Percentiles rank a stretch among this genome's conserved stretches.
Evolutionary conservation across 2,888 invertebrate species (phyloP).

Genomic region (Caenorhabditis sp.): DNA sequence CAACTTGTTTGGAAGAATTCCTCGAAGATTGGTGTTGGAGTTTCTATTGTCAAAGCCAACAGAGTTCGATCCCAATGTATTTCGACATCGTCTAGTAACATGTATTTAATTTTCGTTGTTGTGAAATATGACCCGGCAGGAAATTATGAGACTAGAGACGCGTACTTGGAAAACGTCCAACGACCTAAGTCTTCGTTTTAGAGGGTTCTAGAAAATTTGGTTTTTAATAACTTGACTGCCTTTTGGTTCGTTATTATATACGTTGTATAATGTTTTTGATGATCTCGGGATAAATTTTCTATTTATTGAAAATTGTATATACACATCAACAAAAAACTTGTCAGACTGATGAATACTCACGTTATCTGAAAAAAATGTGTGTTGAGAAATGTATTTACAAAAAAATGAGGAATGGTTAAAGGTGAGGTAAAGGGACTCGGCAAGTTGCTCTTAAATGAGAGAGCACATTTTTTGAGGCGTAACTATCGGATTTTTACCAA

Average conservation of each 20-base stretch:
- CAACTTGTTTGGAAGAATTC: constrained; percentile 63
- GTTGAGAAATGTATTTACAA: too few relatives aligned
- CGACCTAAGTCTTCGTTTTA: constrained; percentile 15
- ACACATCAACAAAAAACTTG: too few relatives aligned
- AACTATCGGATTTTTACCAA: too few relatives aligned
- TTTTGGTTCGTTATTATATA: neutral
- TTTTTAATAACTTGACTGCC: neutral
- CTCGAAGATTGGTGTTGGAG: constrained; percentile 61
- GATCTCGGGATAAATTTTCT: neutral
- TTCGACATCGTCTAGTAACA: constrained; percentile 16
- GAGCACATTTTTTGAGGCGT: too few relatives aligned
- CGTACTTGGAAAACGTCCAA: constrained; percentile 49
- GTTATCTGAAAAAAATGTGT: too few relatives aligned
- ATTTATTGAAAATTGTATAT: neutral
- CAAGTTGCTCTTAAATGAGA: too few relatives aligned
- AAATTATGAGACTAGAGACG: constrained; percentile 50
- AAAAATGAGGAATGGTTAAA: too few relatives aligned
- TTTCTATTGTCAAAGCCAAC: constrained; percentile 44
- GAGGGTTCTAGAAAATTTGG: too few relatives aligned
- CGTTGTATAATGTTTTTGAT: neutral
- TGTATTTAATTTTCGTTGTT: constrained; percentile 56
- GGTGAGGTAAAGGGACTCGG: too few relatives aligned
- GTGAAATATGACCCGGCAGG: constrained; percentile 65
- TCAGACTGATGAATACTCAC: too few relatives aligned
- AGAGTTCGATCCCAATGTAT: constrained; percentile 32